Percentiles rank a stretch among this genome's conserved stretches.
These are phyloP conservation scores for Gastracanthus pulcherrimus DNA, from an alignment of 2,888 invertebrate species.

Conservation along the genomic window DNA sequence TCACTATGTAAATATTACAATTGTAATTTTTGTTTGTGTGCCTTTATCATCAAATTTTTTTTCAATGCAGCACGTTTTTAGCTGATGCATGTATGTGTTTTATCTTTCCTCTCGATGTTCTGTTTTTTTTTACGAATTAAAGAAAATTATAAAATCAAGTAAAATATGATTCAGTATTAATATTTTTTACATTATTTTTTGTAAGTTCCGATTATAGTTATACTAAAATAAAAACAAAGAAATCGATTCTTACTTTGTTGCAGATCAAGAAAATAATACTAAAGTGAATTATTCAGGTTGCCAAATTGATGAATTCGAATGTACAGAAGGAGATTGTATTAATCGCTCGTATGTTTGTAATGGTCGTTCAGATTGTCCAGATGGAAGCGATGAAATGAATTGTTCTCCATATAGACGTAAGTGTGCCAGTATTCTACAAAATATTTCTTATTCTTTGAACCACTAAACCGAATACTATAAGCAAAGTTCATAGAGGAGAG, in stretches of 20 bases:
- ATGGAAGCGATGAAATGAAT: constrained; percentile 81
- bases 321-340: constrained; percentile 80
- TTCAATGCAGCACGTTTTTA: neutral
- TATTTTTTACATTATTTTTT: too few relatives aligned
- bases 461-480: too few relatives aligned
- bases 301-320: constrained; percentile 78
- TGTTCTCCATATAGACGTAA: constrained; percentile 76
- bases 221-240: too few relatives aligned
- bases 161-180: too few relatives aligned
- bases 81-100: neutral
- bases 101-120: too few relatives aligned
- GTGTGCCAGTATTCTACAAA: constrained; percentile 30
- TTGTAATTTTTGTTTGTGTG: neutral
- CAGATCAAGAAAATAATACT: constrained; percentile 59
- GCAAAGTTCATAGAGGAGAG: too few relatives aligned
- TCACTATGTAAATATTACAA: neutral
- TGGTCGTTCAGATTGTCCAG: constrained; percentile 79
- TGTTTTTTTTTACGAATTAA: too few relatives aligned
- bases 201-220: too few relatives aligned
- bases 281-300: constrained; percentile 69
- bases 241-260: constrained; percentile 21
- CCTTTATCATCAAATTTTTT: neutral
- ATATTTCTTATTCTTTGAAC: too few relatives aligned
- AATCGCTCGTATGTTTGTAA: constrained; percentile 78
- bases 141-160: too few relatives aligned